phyloP scores from a whole-genome alignment of 2,113 vertebrate genomes.

The Xiphorhynchus elegans region DNA sequence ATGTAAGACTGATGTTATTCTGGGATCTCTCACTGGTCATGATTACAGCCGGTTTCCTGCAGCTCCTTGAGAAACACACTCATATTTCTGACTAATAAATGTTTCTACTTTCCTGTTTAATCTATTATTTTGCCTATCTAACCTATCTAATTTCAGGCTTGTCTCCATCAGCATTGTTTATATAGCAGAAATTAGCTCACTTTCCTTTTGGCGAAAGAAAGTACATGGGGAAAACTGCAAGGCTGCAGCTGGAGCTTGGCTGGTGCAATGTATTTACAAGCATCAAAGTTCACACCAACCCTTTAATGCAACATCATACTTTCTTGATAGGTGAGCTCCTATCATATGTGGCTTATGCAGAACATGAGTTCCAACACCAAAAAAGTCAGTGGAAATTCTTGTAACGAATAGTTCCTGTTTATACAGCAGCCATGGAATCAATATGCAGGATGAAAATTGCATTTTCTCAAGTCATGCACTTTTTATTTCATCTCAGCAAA shows the following conservation, averaged over 20 bases:
- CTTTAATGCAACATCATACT: not conserved
- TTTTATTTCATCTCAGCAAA: constrained; percentile 64
- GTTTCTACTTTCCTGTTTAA: not conserved
- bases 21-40: constrained; percentile 1
- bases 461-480: constrained; percentile 23
- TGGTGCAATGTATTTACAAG: constrained; percentile 2
- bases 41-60: not conserved
- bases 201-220: constrained; percentile 26
- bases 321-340: not conserved
- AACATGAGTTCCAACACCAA: rapidly evolving
- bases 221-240: constrained; percentile 12
- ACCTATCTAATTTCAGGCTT: constrained; percentile 5
- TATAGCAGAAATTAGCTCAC: not conserved
- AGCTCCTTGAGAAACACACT: not conserved
- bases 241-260: constrained; percentile 20
- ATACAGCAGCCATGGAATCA: not conserved
- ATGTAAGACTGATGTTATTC: constrained; percentile 14
- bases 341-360: not conserved
- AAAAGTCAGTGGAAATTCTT: not conserved
- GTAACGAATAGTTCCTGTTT: not conserved
- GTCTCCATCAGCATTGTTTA: constrained; percentile 23
- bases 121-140: constrained; percentile 25
- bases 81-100: constrained; percentile 40
- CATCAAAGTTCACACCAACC: not conserved
- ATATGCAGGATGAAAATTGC: not conserved